Base-by-base conservation (phyloP, 2,888 invertebrate species). In the Lathronympha strigana region DNA sequence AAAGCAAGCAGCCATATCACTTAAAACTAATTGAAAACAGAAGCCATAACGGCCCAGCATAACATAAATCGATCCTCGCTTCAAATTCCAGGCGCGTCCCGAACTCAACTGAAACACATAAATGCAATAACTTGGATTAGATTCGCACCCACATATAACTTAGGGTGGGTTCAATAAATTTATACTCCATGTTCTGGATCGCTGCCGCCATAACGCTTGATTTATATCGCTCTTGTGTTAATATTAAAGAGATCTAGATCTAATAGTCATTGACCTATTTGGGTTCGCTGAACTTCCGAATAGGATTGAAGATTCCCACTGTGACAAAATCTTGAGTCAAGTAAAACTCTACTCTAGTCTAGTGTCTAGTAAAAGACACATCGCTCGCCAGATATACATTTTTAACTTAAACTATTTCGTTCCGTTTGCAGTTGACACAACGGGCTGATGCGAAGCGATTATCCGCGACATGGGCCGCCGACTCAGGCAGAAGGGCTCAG, bases 101-200 rank as follows among this genome's bases (percentile, higher is more conserved):
- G 9, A 67, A 66, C 68, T 69, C 61, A 45, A 69, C 64, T 68
- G 68, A 55, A 72, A 68, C 70, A 72, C 69, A 71, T 77, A 78
- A 74, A 76, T 75, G 77, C 78, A 76, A 80, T 81, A 81, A 80
- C 78, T 79, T 72, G 76, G 77, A 78, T 81, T 80, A 81, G 72
- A 69, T 69, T 66, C 63, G 58, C 68, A 66, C 68, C 70, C 67
- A 49, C 68, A 67, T 68, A 73, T 71, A 73, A 69, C 68, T 71
- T 68, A 69, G 69, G 69, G 68, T 68, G 63, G 67, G 68, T 68
- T 47, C 71, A 68, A 73, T 71, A 73, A 73, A 73, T 73, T 73
- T 73, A 73, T 71, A 70, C 66, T 62, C 69, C 61, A 68, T 70
- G 68, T 66, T 68, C 60, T 58, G 63, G 61, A 67, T 63, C 63